Conservation (phyloP, 2,888 invertebrate species). For the Belgica antarctica region DNA sequence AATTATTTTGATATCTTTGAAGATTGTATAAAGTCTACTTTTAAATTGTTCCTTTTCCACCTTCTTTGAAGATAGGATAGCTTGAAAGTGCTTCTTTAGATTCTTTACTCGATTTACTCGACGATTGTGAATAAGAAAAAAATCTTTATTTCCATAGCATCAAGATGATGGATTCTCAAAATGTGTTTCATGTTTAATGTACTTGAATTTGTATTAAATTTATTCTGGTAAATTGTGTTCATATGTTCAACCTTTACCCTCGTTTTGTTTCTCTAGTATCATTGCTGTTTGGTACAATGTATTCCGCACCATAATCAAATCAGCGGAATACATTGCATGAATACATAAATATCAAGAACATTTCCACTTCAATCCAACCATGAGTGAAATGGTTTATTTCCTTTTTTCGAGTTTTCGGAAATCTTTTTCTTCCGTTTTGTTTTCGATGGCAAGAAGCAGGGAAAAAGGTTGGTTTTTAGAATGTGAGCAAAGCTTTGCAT, state of each 20-base stretch:
- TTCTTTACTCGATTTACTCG: too few relatives aligned
- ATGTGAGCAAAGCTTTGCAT: neutral
- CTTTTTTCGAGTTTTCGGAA: too few relatives aligned
- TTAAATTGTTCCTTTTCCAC: too few relatives aligned
- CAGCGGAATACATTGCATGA: neutral
- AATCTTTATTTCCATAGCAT: too few relatives aligned
- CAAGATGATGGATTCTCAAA: too few relatives aligned
- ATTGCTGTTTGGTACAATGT: neutral
- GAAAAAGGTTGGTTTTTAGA: neutral
- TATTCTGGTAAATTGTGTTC: neutral
- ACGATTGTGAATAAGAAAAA: too few relatives aligned
- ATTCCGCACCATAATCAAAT: conserved; percentile 7
- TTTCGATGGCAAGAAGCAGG: neutral
- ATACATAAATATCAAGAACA: neutral
- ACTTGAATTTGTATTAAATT: conserved; percentile 4
- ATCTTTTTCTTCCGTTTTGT: neutral
- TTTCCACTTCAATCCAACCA: neutral
- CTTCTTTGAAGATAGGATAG: too few relatives aligned
- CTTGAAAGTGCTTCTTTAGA: too few relatives aligned
- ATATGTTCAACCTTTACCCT: conserved; percentile 3
- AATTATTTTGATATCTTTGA: too few relatives aligned
- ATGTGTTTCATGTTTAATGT: conserved; percentile 10
- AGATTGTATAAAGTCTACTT: too few relatives aligned
- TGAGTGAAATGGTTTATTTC: neutral
- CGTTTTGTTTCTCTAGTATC: neutral